Percentiles rank a stretch among this genome's conserved stretches.
phyloP scores from a whole-genome alignment of 2,113 vertebrate species.

The Myrmecobius fasciatus region DNA sequence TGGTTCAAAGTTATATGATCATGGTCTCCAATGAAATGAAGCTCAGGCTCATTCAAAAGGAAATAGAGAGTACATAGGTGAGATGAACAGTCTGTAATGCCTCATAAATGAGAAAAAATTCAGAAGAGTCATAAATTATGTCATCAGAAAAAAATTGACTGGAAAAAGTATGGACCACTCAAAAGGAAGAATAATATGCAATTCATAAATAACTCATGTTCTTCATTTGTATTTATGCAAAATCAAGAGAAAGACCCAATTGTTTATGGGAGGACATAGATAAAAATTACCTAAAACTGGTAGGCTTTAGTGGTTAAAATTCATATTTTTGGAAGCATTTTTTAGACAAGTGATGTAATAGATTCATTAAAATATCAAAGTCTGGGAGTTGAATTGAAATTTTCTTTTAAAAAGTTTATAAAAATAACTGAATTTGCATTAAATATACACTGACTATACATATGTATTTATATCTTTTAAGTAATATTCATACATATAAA shows the following conservation, averaged over 20 bases:
- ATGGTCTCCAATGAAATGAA: too few species aligned
- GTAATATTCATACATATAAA: too few species aligned
- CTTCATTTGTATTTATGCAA: background rate
- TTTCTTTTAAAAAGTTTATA: background rate
- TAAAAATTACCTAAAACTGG: background rate
- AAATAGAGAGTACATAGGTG: background rate
- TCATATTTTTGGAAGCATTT: background rate
- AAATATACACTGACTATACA: background rate
- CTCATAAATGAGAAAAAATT: background rate
- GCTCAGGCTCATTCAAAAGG: background rate
- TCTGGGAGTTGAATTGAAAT: background rate
- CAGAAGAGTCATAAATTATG: background rate
- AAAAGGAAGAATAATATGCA: background rate
- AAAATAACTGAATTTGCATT: background rate
- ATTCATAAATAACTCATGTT: background rate
- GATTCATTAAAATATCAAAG: background rate
- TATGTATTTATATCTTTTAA: too few species aligned
- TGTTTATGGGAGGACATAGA: background rate
- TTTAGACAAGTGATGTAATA: background rate
- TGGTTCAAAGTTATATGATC: too few species aligned
- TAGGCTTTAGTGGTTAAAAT: background rate
- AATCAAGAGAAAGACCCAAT: background rate
- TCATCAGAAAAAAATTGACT: background rate
- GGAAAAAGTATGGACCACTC: background rate
- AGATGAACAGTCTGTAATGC: background rate